Percentiles rank a stretch among this genome's conserved stretches.
Evolutionary conservation across 2,888 invertebrate genomes (phyloP).

Genomic region (Meta bourneti): DNA sequence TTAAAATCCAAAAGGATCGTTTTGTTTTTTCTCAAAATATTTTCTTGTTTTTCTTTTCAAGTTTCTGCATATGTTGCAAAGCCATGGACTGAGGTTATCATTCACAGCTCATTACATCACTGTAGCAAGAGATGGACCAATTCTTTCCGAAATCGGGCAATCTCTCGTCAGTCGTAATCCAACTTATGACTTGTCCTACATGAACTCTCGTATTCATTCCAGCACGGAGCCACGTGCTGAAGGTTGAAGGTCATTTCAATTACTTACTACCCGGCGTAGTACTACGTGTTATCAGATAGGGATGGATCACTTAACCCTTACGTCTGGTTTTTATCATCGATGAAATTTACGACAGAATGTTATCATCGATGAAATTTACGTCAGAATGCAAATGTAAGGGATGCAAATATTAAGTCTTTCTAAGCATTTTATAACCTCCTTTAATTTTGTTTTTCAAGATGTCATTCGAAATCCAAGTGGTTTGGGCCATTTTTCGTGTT

Average conservation of each 20-base stretch:
- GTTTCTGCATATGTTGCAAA: too few relatives aligned
- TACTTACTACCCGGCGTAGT: constrained; percentile 31
- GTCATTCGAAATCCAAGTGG: too few relatives aligned
- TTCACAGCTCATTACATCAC: too few relatives aligned
- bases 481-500: too few relatives aligned
- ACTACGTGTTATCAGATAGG: constrained; percentile 42
- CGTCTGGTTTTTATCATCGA: not conserved
- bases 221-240: not conserved
- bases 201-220: constrained; percentile 33
- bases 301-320: constrained; percentile 38
- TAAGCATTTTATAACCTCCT: not conserved
- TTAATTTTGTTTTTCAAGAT: not conserved
- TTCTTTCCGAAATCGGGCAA: not conserved
- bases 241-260: constrained; percentile 36
- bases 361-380: too few relatives aligned
- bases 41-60: too few relatives aligned
- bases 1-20: too few relatives aligned
- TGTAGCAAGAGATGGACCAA: not conserved
- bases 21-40: too few relatives aligned
- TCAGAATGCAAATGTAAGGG: too few relatives aligned
- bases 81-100: too few relatives aligned
- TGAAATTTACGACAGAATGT: too few relatives aligned
- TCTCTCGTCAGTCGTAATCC: not conserved
- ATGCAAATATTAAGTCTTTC: too few relatives aligned
- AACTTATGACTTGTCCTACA: constrained; percentile 19